These are phyloP conservation scores for Drusus annulatus DNA, from an alignment of 1,140 invertebrate genomes.

Conservation along the genomic window DNA sequence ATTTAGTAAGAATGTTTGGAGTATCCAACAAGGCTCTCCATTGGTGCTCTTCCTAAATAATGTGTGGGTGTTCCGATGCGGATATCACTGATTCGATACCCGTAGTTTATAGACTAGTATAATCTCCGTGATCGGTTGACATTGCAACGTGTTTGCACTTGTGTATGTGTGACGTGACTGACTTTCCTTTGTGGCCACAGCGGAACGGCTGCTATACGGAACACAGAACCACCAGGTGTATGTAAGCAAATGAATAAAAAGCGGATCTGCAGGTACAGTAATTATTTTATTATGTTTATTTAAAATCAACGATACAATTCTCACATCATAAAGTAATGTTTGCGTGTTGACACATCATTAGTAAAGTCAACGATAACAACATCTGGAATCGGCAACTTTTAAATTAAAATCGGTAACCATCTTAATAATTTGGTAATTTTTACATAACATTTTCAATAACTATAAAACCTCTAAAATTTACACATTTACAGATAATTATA, in stretches of 20 bases:
- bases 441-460: conserved; percentile 57
- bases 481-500: conserved; percentile 44
- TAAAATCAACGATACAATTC: conserved; percentile 53
- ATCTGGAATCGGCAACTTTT: conserved; percentile 47
- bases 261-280: conserved; percentile 55
- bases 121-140: too few species aligned
- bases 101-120: too few species aligned
- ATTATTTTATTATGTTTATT: conserved; percentile 53
- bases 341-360: conserved; percentile 22
- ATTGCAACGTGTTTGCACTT: too few species aligned
- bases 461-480: conserved; percentile 59
- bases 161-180: too few species aligned
- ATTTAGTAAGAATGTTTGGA: too few species aligned
- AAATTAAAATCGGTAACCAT: conserved; percentile 59
- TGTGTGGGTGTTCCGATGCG: too few species aligned
- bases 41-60: too few species aligned
- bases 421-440: conserved; percentile 59
- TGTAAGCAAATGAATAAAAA: background rate
- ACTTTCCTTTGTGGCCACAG: too few species aligned
- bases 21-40: too few species aligned
- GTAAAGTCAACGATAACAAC: conserved; percentile 45
- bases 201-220: too few species aligned
- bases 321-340: conserved; percentile 32
- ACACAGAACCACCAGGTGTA: too few species aligned
- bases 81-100: too few species aligned